phyloP scores from a whole-genome alignment of 2,888 invertebrate genomes.

The Tuberolachnus salignus region DNA sequence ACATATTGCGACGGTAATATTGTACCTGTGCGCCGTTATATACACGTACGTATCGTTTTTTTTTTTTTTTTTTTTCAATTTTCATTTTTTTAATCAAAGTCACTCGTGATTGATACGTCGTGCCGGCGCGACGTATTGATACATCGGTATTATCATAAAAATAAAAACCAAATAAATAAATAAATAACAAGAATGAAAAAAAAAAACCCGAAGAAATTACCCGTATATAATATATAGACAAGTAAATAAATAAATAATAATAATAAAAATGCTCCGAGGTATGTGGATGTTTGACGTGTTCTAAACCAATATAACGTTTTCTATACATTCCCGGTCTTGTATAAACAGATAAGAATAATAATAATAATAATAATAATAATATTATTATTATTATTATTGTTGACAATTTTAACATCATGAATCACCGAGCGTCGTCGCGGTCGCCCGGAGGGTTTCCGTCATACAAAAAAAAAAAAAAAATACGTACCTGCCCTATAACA shows the following conservation, averaged over 20 bases:
- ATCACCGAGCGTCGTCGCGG: neutral
- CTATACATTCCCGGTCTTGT: neutral
- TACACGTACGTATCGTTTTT: slow-evolving; percentile 4
- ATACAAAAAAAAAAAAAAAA: no score
- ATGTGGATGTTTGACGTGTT: slow-evolving; percentile 31
- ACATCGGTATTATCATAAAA: slow-evolving; percentile 20
- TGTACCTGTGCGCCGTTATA: no score
- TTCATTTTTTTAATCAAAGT: slow-evolving; percentile 51
- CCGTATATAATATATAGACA: no score
- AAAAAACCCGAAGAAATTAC: no score
- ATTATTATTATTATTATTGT: no score
- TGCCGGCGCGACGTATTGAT: slow-evolving; percentile 41
- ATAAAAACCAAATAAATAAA: neutral
- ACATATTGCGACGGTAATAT: slow-evolving; percentile 39
- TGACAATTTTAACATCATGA: slow-evolving; percentile 38
- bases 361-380: no score
- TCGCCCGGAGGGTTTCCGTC: neutral
- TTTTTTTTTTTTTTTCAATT: slow-evolving; percentile 22
- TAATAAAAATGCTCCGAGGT: neutral
- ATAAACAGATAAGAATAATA: slow-evolving; percentile 34
- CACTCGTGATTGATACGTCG: slow-evolving; percentile 51
- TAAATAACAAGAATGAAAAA: slow-evolving; percentile 3
- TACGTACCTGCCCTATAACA: neutral
- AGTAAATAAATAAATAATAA: no score
- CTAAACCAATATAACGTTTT: slow-evolving; percentile 35